Conservation (phyloP, 1,140 invertebrate species). For the Zaprionus inermis region DNA sequence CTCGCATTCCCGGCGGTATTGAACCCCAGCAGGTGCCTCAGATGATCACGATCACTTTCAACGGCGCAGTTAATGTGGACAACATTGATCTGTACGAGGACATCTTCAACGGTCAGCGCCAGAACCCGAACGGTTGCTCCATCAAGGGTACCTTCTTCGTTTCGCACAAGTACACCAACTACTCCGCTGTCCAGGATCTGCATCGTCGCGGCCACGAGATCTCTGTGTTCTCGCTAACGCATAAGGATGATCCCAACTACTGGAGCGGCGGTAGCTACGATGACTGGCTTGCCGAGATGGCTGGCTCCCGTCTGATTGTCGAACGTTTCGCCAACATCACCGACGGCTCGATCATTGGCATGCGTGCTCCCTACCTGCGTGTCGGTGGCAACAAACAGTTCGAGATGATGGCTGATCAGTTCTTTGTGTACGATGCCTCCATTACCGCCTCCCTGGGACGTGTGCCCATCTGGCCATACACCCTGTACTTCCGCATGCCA, state of each 20-base stretch:
- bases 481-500: slow-evolving; percentile 97
- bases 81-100: slow-evolving; percentile 97
- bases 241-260: slow-evolving; percentile 95
- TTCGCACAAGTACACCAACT: slow-evolving; percentile 98
- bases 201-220: slow-evolving; percentile 97
- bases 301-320: slow-evolving; percentile 93
- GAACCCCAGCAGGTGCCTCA: slow-evolving; percentile 94
- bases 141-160: slow-evolving; percentile 98
- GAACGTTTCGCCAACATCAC: slow-evolving; percentile 96
- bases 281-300: slow-evolving; percentile 98
- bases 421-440: slow-evolving; percentile 97
- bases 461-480: slow-evolving; percentile 98
- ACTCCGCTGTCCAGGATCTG: slow-evolving; percentile 96
- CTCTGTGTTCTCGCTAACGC: slow-evolving; percentile 95
- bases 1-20: slow-evolving; percentile 92
- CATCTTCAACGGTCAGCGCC: slow-evolving; percentile 93
- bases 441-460: slow-evolving; percentile 95
- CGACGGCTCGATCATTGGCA: slow-evolving; percentile 94
- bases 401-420: slow-evolving; percentile 97
- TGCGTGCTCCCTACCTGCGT: slow-evolving; percentile 94
- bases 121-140: slow-evolving; percentile 97
- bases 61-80: slow-evolving; percentile 96
- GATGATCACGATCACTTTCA: slow-evolving; percentile 97
- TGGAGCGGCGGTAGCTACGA: slow-evolving; percentile 95
- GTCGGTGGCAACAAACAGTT: slow-evolving; percentile 98